Percentiles rank a stretch among this genome's conserved stretches.
Evolutionary conservation across 2,797 vertebrate genomes (phyloP).

Genomic region (Gallirallus australis): DNA sequence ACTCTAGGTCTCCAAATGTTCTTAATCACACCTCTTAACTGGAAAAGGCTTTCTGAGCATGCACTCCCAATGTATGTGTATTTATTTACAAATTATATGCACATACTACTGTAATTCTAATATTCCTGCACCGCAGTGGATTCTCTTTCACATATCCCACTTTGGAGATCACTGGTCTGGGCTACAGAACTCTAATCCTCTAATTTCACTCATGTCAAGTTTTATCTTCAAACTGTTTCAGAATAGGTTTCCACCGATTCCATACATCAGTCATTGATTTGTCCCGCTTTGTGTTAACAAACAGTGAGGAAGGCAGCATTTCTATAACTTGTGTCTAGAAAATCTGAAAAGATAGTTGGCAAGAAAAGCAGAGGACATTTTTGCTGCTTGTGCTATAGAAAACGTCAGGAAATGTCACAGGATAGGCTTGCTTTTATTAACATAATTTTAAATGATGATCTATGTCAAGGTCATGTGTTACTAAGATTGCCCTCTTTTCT

Average conservation of each 20-base stretch:
- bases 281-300: background rate
- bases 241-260: background rate
- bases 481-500: background rate
- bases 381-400: background rate
- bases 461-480: background rate
- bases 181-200: background rate
- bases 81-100: background rate
- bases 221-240: background rate
- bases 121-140: background rate
- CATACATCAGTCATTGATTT: background rate
- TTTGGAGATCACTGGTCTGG: background rate
- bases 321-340: background rate
- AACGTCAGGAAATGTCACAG: background rate
- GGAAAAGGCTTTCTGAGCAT: background rate
- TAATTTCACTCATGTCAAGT: background rate
- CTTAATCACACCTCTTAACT: fast-evolving
- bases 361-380: background rate
- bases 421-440: background rate
- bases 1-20: background rate
- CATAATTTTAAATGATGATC: background rate
- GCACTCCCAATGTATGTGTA: fast-evolving
- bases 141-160: background rate
- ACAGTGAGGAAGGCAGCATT: background rate
- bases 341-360: background rate
- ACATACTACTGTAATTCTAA: background rate